Evolutionary conservation across 2,797 vertebrate genomes (phyloP).

Genomic region (Hybognathus amarus): DNA sequence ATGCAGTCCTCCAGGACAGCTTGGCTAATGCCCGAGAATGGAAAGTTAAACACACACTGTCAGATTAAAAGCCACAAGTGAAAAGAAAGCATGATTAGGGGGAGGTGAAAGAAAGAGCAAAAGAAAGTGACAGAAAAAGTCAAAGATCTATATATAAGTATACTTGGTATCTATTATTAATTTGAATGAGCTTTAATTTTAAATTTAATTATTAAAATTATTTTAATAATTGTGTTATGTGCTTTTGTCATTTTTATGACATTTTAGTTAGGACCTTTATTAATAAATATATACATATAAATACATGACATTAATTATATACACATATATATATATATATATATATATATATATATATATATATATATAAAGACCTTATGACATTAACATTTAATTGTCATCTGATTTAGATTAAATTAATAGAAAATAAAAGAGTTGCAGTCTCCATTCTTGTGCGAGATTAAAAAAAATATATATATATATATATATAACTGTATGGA

Average conservation of each 20-base stretch:
- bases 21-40: slow-evolving; percentile 56
- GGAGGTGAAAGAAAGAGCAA: slow-evolving; percentile 21
- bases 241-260: too few species aligned
- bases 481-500: too few species aligned
- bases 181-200: background rate
- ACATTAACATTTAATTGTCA: background rate
- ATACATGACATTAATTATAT: too few species aligned
- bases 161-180: background rate
- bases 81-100: slow-evolving; percentile 31
- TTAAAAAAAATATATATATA: too few species aligned
- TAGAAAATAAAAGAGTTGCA: background rate
- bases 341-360: too few species aligned
- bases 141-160: background rate
- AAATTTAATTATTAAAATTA: background rate
- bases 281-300: too few species aligned
- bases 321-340: too few species aligned
- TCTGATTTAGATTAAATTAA: background rate
- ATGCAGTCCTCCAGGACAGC: slow-evolving; percentile 70
- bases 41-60: slow-evolving; percentile 58
- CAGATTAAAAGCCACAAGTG: slow-evolving; percentile 50
- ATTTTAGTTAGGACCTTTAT: too few species aligned
- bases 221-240: too few species aligned
- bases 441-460: background rate
- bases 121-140: slow-evolving; percentile 45
- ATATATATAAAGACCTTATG: too few species aligned